These are phyloP conservation scores for Yponomeuta plumbellus DNA, from an alignment of 2,888 invertebrate species.

Conservation along the genomic window DNA sequence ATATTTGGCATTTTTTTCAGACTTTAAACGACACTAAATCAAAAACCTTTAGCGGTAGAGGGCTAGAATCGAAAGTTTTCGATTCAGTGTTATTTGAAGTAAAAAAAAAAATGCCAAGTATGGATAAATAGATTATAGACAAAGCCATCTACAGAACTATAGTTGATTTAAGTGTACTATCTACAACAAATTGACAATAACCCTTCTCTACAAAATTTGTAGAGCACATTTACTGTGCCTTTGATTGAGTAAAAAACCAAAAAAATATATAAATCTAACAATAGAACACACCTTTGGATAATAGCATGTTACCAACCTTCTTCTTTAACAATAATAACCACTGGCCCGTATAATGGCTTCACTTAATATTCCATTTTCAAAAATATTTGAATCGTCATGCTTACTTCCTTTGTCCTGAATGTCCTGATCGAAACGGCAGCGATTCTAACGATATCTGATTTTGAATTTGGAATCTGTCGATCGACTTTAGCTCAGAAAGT, in stretches of 20 bases:
- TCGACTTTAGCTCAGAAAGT: slow-evolving; percentile 47
- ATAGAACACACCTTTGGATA: slow-evolving; percentile 18
- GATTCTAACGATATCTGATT: slow-evolving; percentile 56
- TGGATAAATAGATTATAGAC: too few species aligned
- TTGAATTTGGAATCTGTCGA: slow-evolving; percentile 70
- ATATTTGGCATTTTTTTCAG: too few species aligned
- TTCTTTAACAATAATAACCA: slow-evolving; percentile 47
- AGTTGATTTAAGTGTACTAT: too few species aligned
- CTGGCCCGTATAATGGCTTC: slow-evolving; percentile 69
- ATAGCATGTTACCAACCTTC: slow-evolving; percentile 16
- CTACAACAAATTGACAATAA: too few species aligned
- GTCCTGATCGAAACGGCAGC: slow-evolving; percentile 54
- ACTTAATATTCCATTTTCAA: slow-evolving; percentile 75
- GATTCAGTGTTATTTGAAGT: too few species aligned
- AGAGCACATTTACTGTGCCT: too few species aligned
- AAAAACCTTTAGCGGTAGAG: too few species aligned
- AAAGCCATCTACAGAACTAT: too few species aligned
- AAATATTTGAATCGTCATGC: slow-evolving; percentile 75
- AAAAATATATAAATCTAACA: slow-evolving; percentile 20
- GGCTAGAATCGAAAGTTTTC: too few species aligned
- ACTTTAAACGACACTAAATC: too few species aligned
- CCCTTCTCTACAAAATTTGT: too few species aligned
- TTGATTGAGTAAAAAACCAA: slow-evolving; percentile 29
- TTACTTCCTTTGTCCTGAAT: slow-evolving; percentile 65
- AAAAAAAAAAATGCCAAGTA: too few species aligned